Evolutionary conservation across 2,113 vertebrate genomes (phyloP).

Genomic region (Petrocephalus microphthalmus): DNA sequence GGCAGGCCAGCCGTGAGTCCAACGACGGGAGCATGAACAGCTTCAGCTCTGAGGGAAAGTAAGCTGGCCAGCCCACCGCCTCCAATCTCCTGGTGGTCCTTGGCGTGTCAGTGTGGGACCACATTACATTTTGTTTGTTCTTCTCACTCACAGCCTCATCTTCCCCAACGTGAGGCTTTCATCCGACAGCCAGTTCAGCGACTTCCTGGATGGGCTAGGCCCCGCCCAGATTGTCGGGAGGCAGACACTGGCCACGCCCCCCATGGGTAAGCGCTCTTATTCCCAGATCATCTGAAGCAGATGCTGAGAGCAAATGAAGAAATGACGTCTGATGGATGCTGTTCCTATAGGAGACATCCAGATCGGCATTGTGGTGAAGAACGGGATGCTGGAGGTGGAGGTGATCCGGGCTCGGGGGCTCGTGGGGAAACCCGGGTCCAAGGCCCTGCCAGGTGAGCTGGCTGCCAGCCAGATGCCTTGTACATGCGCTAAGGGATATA

Average conservation of each 20-base stretch:
- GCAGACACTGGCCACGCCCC: slow-evolving; percentile 90
- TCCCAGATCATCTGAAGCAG: not conserved
- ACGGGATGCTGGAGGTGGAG: slow-evolving; percentile 92
- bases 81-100: slow-evolving; percentile 52
- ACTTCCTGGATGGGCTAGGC: slow-evolving; percentile 91
- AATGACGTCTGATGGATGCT: not conserved
- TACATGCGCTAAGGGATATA: not conserved
- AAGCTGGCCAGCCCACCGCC: slow-evolving; percentile 31
- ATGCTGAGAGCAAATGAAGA: not conserved
- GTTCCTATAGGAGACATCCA: slow-evolving; percentile 86
- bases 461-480: not conserved
- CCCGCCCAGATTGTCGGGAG: slow-evolving; percentile 91
- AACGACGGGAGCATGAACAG: slow-evolving; percentile 98
- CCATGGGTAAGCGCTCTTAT: slow-evolving; percentile 75
- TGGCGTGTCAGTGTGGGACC: slow-evolving; percentile 3
- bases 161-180: slow-evolving; percentile 90
- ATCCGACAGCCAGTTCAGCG: slow-evolving; percentile 89
- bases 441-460: slow-evolving; percentile 87
- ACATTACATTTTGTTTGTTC: not conserved
- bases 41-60: slow-evolving; percentile 97
- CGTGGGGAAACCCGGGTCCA: slow-evolving; percentile 97
- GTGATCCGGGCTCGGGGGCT: slow-evolving; percentile 94
- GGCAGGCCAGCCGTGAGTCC: slow-evolving; percentile 92
- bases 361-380: slow-evolving; percentile 95
- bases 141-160: slow-evolving; percentile 71